Percentiles rank a stretch among this genome's conserved stretches.
Conservation (phyloP, 2,797 vertebrate species). For the Syngnathus rostellatus region DNA sequence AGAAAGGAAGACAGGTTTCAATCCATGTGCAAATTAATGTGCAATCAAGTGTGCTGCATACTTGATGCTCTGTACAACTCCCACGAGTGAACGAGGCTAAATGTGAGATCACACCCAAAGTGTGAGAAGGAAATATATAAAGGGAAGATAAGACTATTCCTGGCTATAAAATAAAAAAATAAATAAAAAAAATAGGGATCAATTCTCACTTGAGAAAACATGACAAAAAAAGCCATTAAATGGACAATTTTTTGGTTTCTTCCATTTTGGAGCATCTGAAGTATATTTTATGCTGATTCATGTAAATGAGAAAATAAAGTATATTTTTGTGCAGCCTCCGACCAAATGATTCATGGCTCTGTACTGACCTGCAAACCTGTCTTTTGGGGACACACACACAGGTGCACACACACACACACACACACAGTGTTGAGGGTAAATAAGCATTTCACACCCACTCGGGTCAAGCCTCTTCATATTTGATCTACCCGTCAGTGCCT, state of each 20-base stretch:
- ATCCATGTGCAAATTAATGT: slow-evolving; percentile 19
- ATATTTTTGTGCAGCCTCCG: not conserved
- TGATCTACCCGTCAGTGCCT: slow-evolving; percentile 46
- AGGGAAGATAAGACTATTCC: slow-evolving; percentile 26
- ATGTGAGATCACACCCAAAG: slow-evolving; percentile 28
- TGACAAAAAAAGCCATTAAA: too few species aligned
- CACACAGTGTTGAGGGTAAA: slow-evolving; percentile 29
- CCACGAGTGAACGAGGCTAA: not conserved
- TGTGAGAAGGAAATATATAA: slow-evolving; percentile 8
- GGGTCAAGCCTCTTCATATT: slow-evolving; percentile 55
- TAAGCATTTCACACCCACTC: slow-evolving; percentile 45
- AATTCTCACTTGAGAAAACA: slow-evolving; percentile 28
- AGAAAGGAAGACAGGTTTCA: slow-evolving; percentile 5
- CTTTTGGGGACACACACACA: slow-evolving; percentile 7
- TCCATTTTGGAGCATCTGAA: too few species aligned
- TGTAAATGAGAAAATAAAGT: too few species aligned
- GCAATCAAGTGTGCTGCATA: slow-evolving; percentile 8
- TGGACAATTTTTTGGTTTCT: too few species aligned
- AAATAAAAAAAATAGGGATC: slow-evolving; percentile 11
- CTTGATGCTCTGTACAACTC: slow-evolving; percentile 10
- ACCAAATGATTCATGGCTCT: slow-evolving; percentile 42
- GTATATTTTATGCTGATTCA: too few species aligned
- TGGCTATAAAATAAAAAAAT: slow-evolving; percentile 14
- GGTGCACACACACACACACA: slow-evolving; percentile 10
- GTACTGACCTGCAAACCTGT: slow-evolving; percentile 31